Evolutionary conservation across 2,888 invertebrate species (phyloP).

Genomic region (Phanerotoma sp.): DNA sequence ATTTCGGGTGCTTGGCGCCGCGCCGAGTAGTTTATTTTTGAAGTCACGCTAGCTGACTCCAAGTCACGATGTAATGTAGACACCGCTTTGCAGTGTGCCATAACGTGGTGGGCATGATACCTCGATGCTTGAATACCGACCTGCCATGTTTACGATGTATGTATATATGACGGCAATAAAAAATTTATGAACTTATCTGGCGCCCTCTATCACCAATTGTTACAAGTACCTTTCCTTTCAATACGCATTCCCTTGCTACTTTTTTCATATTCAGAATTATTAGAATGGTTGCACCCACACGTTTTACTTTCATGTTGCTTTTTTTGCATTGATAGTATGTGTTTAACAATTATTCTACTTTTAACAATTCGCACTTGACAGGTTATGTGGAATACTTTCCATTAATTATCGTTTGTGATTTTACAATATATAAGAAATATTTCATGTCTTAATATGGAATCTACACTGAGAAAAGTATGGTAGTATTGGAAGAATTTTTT

Average conservation of each 20-base stretch:
- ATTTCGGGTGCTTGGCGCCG: slow-evolving; percentile 44
- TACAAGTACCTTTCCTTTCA: slow-evolving; percentile 27
- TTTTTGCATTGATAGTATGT: no score
- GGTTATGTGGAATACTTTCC: no score
- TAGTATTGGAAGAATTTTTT: no score
- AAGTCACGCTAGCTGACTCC: slow-evolving; percentile 30
- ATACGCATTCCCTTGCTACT: slow-evolving; percentile 1
- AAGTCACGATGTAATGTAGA: slow-evolving; percentile 24
- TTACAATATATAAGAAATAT: no score
- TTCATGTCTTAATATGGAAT: no score
- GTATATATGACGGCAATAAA: slow-evolving; percentile 28
- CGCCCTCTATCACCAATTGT: slow-evolving; percentile 34
- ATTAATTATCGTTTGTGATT: no score
- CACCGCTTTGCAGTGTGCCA: no score
- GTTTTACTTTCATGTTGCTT: no score
- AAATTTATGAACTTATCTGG: slow-evolving; percentile 36
- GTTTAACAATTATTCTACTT: no score
- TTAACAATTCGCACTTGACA: no score
- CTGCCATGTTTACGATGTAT: slow-evolving; percentile 19
- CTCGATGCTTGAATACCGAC: slow-evolving; percentile 3
- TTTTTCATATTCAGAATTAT: slow-evolving; percentile 33
- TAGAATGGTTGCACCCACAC: no score
- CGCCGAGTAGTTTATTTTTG: slow-evolving; percentile 36
- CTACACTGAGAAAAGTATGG: no score
- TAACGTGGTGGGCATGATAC: slow-evolving; percentile 5